Base-by-base conservation (phyloP, 37 sponge, comb jelly and placozoan species). In the Diacarnus erythraeanus region DNA sequence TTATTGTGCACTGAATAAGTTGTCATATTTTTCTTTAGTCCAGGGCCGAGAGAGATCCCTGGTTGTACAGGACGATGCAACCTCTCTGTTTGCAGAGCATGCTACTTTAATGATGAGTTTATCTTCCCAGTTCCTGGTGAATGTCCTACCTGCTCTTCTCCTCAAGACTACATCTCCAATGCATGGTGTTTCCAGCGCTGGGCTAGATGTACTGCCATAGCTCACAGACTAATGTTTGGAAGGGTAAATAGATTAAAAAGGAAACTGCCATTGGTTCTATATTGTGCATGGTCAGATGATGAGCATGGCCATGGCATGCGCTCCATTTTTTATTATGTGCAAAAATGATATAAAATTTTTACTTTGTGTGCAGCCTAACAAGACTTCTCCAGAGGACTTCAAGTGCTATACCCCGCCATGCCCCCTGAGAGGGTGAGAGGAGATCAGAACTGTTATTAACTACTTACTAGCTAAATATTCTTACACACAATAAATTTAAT, bases 51-150 rank as follows among this genome's bases (percentile, higher is more conserved):
- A 27, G 78, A 78, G 78, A 12, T 65, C 27, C 78, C 78, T 20
- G 78, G 78, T 30, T 78, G 78, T 38, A 78, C 78, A 26, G 78
- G 78, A 26, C 17, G 23, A 6, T 78, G 78, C 65, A 20, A 41
- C 29, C 65, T 78, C 43, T 60, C 78, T 29, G 64, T 65, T 43
- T 78, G 78, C 39, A 64, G 38, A n/a, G 78, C 67, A 22, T 78
- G 78, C 78, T 78, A 66, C 67, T 78, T 59, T 51, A 43, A 33
- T 31, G 30, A 36, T 23, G 42, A 10, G 8, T 63, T 27, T 63
- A 6, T 23, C 17, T 63, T 25, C 20, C 6, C 51, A 15, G 10
- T 35, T 71, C 38, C 71, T 43, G 43, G 25, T 26, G 22, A 40
- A 25, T 71, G 43, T 37, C 6, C 38, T 1, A 21, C 6, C 2